Conservation (phyloP, 1,140 invertebrate genomes). For the Ptiloglossa arizonensis region DNA sequence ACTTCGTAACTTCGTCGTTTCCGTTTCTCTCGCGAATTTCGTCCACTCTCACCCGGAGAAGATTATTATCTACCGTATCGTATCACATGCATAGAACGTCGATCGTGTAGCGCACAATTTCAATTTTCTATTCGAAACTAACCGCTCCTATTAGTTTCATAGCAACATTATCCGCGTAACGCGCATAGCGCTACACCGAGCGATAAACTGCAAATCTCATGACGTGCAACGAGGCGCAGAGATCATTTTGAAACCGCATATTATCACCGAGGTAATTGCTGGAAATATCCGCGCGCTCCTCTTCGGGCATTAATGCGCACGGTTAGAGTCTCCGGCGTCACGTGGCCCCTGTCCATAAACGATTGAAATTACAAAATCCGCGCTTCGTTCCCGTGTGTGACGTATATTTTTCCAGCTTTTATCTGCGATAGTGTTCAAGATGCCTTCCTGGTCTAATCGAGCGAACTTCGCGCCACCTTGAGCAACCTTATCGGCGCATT, state of each 20-base stretch:
- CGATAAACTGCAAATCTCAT: background rate
- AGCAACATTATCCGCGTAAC: background rate
- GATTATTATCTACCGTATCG: no score
- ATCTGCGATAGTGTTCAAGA: slow-evolving; percentile 18
- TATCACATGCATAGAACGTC: no score
- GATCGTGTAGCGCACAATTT: no score
- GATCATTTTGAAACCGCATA: slow-evolving; percentile 3
- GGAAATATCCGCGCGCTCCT: background rate
- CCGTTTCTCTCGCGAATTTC: no score
- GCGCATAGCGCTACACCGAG: no score
- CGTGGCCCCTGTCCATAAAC: background rate
- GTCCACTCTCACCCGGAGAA: no score
- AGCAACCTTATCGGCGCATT: slow-evolving; percentile 42
- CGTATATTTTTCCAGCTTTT: background rate
- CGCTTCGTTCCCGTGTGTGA: background rate
- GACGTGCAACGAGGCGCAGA: background rate
- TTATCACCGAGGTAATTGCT: background rate
- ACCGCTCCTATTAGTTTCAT: background rate
- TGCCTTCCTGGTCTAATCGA: slow-evolving; percentile 16
- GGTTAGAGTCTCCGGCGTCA: background rate
- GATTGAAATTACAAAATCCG: background rate
- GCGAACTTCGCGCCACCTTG: slow-evolving; percentile 41
- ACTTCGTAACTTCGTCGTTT: no score
- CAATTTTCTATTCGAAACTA: no score
- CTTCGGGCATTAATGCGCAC: background rate